phyloP scores from a whole-genome alignment of 2,113 vertebrate genomes.

The Morone saxatilis region DNA sequence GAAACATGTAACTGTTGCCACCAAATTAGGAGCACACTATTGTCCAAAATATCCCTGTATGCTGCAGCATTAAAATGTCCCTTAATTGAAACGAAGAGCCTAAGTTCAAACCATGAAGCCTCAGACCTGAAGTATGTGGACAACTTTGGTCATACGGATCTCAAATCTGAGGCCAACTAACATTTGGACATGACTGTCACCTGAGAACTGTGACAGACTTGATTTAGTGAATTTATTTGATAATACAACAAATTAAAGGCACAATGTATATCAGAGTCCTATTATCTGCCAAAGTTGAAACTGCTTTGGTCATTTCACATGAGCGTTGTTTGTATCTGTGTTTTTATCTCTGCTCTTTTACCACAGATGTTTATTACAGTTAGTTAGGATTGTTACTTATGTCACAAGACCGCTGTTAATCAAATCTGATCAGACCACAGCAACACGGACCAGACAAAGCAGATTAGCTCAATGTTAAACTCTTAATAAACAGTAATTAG shows the following conservation, averaged over 20 bases:
- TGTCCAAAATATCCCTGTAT: background rate
- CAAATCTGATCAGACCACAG: background rate
- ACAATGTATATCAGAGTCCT: too few relatives aligned
- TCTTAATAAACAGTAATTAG: background rate
- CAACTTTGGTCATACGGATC: background rate
- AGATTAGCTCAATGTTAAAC: background rate
- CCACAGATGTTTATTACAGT: background rate
- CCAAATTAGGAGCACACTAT: background rate
- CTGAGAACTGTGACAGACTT: background rate
- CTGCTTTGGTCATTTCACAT: background rate
- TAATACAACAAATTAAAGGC: too few relatives aligned
- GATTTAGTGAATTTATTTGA: background rate
- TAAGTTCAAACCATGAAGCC: background rate
- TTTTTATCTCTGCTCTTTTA: background rate
- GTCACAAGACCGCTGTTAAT: background rate
- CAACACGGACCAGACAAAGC: background rate
- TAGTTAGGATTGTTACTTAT: background rate
- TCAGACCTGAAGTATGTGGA: background rate
- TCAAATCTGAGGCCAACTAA: background rate
- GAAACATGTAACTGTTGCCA: background rate
- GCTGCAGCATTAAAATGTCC: background rate
- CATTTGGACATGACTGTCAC: background rate
- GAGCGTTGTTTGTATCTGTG: background rate
- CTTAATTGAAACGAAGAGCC: background rate
- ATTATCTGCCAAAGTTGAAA: background rate